Conservation (phyloP, 2,113 vertebrate genomes). For the Cavia porcellus region DNA sequence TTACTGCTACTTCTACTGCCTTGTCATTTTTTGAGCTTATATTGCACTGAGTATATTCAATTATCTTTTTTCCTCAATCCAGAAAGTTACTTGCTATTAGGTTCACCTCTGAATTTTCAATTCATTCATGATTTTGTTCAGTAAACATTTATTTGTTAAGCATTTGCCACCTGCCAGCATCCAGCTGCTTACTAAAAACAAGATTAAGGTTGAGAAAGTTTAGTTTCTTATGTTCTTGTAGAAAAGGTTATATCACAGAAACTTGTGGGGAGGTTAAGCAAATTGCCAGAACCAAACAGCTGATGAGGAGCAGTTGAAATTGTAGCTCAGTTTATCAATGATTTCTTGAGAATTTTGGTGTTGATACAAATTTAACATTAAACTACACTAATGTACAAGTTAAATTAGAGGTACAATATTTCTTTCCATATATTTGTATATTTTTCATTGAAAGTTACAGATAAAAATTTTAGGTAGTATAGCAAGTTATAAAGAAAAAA, state of each 20-base stretch:
- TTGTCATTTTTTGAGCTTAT: slow-evolving; percentile 21
- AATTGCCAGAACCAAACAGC: not conserved
- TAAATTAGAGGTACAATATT: slow-evolving; percentile 34
- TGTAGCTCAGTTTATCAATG: slow-evolving; percentile 40
- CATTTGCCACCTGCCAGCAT: not conserved
- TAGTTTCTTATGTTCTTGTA: slow-evolving; percentile 8
- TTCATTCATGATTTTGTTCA: slow-evolving; percentile 57
- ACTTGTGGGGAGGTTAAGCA: not conserved
- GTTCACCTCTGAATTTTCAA: not conserved
- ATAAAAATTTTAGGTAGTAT: slow-evolving; percentile 42
- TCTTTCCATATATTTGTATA: slow-evolving; percentile 50
- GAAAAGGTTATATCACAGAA: not conserved
- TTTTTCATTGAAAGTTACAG: slow-evolving; percentile 36
- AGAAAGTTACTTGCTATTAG: not conserved
- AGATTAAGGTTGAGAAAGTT: not conserved
- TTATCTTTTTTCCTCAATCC: slow-evolving; percentile 28
- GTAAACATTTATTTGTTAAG: slow-evolving; percentile 56
- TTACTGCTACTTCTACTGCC: not conserved
- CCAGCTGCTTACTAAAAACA: not conserved
- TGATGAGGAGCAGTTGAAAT: slow-evolving; percentile 31
- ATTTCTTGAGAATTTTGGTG: slow-evolving; percentile 49
- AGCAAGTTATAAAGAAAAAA: not conserved
- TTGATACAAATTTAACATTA: slow-evolving; percentile 62
- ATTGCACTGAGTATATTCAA: not conserved
- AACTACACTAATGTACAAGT: not conserved